phyloP scores from a whole-genome alignment of 2,797 vertebrate species.

The Erethizon dorsatum region DNA sequence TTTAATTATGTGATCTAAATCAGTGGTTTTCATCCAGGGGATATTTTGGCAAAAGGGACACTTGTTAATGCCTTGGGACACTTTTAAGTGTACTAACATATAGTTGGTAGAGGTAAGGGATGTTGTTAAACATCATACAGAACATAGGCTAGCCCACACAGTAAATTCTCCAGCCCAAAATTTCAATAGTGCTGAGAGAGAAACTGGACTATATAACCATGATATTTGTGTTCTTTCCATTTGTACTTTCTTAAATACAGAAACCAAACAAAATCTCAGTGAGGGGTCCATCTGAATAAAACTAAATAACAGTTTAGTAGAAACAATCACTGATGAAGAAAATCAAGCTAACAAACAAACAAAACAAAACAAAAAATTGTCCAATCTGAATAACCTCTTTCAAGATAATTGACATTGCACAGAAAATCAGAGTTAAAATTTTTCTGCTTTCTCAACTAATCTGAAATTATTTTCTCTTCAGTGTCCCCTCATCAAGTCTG shows the following conservation, averaged over 20 bases:
- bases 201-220: background rate
- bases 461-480: background rate
- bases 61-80: background rate
- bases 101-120: no score
- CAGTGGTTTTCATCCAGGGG: background rate
- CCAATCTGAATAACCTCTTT: background rate
- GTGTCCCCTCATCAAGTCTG: background rate
- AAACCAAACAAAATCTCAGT: background rate
- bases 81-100: background rate
- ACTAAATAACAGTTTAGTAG: background rate
- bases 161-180: background rate
- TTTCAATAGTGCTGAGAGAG: background rate
- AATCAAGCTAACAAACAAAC: background rate
- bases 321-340: background rate
- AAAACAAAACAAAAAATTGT: background rate
- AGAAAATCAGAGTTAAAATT: background rate
- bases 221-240: background rate
- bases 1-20: background rate
- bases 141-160: background rate
- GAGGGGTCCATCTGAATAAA: background rate
- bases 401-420: background rate
- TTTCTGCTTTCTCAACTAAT: background rate
- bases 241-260: background rate
- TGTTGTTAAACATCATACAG: background rate
- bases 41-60: background rate